Conservation (phyloP, 2,797 vertebrate genomes). For the Gouania willdenowi region DNA sequence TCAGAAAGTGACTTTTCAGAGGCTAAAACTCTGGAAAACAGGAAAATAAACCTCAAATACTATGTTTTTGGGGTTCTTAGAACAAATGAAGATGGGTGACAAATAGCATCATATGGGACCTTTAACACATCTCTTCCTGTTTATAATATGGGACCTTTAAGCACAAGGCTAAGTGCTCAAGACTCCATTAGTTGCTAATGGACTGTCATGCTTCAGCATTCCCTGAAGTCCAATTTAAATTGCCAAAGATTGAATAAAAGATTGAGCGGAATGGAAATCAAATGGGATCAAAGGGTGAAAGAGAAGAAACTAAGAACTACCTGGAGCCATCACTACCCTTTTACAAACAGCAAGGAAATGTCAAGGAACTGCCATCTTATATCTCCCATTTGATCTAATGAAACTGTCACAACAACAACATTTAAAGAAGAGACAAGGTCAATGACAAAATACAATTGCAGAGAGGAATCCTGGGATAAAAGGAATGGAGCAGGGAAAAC, state of each 20-base stretch:
- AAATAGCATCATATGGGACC: too few relatives aligned
- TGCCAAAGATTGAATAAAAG: not conserved
- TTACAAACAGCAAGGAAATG: conserved; percentile 1
- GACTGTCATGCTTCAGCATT: conserved; percentile 22
- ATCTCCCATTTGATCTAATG: conserved; percentile 4
- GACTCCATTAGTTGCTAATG: conserved; percentile 36
- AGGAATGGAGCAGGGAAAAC: conserved; percentile 1
- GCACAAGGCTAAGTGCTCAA: conserved; percentile 4
- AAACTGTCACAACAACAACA: not conserved
- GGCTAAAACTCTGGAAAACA: too few relatives aligned
- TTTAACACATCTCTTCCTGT: too few relatives aligned
- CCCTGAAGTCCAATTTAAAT: conserved; percentile 14
- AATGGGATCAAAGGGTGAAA: conserved; percentile 4
- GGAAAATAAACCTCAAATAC: too few relatives aligned
- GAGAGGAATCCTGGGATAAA: too few relatives aligned
- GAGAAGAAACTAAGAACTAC: not conserved
- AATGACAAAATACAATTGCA: not conserved
- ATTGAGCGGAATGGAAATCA: conserved; percentile 9
- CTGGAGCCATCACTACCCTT: too few relatives aligned
- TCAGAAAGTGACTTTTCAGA: too few relatives aligned
- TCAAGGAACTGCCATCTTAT: conserved; percentile 22
- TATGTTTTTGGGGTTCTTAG: too few relatives aligned
- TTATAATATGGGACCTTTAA: too few relatives aligned
- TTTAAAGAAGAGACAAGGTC: not conserved
- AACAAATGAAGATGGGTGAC: too few relatives aligned